Evolutionary conservation across 1,140 invertebrate genomes (phyloP).

Genomic region (Daktulosphaira vitifoliae): DNA sequence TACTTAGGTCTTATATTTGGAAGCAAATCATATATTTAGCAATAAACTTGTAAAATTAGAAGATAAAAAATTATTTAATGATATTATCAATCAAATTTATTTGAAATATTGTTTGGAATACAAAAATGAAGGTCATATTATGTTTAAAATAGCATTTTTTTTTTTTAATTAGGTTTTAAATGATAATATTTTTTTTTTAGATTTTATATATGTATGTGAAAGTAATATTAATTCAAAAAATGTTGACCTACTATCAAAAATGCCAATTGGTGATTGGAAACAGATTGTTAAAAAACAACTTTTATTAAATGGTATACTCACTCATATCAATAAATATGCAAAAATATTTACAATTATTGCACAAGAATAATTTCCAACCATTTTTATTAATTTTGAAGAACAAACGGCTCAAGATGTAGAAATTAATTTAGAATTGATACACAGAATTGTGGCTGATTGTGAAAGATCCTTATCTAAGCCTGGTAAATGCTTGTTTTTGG

Average conservation of each 20-base stretch:
- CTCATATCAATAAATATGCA: no score
- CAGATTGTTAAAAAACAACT: constrained; percentile 16
- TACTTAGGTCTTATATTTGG: constrained; percentile 59
- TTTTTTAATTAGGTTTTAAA: no score
- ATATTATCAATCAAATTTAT: constrained; percentile 49
- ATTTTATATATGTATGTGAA: constrained; percentile 3
- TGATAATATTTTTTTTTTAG: background rate
- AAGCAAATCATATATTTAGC: constrained; percentile 66
- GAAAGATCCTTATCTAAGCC: constrained; percentile 53
- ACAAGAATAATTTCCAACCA: no score
- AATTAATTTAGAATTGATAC: constrained; percentile 50
- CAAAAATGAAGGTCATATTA: constrained; percentile 1
- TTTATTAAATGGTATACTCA: constrained; percentile 7
- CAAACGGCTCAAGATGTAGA: constrained; percentile 49
- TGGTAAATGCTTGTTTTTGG: constrained; percentile 60
- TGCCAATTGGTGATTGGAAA: constrained; percentile 1
- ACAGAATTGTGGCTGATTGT: constrained; percentile 54
- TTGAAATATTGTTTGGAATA: background rate
- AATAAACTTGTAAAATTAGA: constrained; percentile 63
- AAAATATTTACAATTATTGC: no score
- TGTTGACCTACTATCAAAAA: constrained; percentile 10
- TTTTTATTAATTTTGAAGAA: no score
- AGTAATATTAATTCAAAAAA: constrained; percentile 9
- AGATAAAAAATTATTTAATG: constrained; percentile 58
- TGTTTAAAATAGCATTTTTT: no score